These are phyloP conservation scores for Tenualosa ilisha DNA, from an alignment of 2,797 vertebrate species.

Conservation along the genomic window DNA sequence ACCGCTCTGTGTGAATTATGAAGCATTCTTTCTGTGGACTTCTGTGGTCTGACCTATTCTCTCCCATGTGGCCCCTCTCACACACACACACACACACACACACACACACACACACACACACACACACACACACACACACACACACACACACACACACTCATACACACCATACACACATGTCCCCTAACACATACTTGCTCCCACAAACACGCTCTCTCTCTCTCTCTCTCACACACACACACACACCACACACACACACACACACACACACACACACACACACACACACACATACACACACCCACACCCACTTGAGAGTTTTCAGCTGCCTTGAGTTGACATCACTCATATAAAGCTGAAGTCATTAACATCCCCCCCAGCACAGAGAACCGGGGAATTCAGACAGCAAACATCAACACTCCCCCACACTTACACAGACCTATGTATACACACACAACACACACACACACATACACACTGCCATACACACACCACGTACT, in stretches of 20 bases:
- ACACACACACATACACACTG: neutral
- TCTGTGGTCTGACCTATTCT: neutral
- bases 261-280: neutral
- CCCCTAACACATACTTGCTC: neutral
- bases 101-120: neutral
- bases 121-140: neutral
- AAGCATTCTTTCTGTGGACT: constrained; percentile 1
- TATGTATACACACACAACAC: neutral
- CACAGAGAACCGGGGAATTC: neutral
- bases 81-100: neutral
- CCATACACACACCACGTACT: neutral
- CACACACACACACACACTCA: neutral
- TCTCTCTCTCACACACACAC: neutral
- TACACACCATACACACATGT: neutral
- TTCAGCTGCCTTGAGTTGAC: neutral
- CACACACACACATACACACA: constrained; percentile 3
- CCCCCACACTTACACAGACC: neutral
- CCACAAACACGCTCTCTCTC: neutral
- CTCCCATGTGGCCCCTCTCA: neutral
- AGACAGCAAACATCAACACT: neutral
- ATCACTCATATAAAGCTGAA: neutral
- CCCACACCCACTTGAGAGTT: neutral
- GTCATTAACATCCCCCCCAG: neutral
- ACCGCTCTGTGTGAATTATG: neutral
- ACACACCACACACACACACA: neutral